Conservation (phyloP, 2,113 vertebrate species). For the Petaurus breviceps region DNA sequence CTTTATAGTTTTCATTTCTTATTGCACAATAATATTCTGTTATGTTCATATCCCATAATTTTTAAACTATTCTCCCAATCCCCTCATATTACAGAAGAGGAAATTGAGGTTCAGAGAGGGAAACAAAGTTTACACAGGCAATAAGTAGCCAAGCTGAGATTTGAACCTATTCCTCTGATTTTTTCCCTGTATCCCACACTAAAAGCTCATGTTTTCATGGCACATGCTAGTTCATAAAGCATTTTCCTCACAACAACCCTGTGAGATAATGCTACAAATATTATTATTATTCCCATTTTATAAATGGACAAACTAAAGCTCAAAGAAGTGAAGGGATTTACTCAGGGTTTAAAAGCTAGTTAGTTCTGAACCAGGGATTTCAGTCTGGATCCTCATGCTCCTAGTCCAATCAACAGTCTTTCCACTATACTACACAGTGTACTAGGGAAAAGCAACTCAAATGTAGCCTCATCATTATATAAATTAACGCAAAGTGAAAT, state of each 20-base stretch:
- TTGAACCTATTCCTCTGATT: neutral
- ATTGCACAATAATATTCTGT: neutral
- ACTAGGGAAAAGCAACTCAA: neutral
- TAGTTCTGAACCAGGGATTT: neutral
- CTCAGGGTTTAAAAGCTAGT: neutral
- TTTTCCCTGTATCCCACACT: neutral
- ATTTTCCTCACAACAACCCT: neutral
- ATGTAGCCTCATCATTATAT: neutral
- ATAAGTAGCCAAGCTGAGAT: neutral
- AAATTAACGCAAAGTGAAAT: neutral
- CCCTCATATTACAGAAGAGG: neutral
- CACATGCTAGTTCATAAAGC: neutral
- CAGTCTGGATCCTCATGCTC: neutral
- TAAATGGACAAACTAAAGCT: neutral
- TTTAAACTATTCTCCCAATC: neutral
- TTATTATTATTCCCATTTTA: neutral
- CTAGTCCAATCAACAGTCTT: neutral
- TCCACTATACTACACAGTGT: neutral
- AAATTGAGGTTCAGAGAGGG: neutral
- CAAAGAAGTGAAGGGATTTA: neutral
- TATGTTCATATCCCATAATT: neutral
- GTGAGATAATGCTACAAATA: neutral
- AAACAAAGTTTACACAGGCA: neutral
- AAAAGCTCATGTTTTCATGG: neutral
- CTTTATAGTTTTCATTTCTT: neutral